Evolutionary conservation across 1,140 invertebrate genomes (phyloP), one percentile per base, ranked within the genome.

Genomic region (Drosophila ananassae): DNA sequence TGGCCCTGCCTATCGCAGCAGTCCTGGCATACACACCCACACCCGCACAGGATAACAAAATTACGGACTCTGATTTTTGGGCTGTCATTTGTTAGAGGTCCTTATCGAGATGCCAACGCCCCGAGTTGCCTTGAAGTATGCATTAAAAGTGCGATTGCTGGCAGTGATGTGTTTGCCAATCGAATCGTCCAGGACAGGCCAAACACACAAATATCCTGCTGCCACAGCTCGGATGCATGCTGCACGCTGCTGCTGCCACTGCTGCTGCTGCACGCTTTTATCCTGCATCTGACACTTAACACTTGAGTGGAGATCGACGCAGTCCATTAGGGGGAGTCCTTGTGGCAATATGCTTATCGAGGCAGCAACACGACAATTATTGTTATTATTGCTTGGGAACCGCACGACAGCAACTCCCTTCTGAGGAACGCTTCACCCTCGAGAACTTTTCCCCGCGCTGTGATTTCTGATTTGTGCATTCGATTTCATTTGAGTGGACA

Each of bases 251-350:
- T 44, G 41, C 12, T 44, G 24, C 13, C 12, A 41, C 37, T 50
- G 34, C 32, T 52, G 39, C 51, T 57, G 69, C 59, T 74, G 69
- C 68, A 81, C 83, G 83, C 82, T 89, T 81, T 87, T 87, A 87
- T 89, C 83, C 83, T 89, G 83, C 83, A 89, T 89, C 84, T 87
- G 83, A 87, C 83, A 87, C 76, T 87, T 87, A 87, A 87, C 83
- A 87, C 83, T 89, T 82, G 84, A 87, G 63, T 77, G 82, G 74
- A 69, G 55, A 60, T 59, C 62, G 39, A 41, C 53, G 50, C 48
- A 59, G 73, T 73, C 80, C 80, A 85, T 84, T 84, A 84, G 74
- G 60, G 67, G 67, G 72, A 63, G 53, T 51, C n/a, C 68, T 39
- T 25, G 52, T n/a, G 67, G 79, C 78, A 77, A 75, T 87, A 78